Conservation (phyloP, 2,888 invertebrate species). For the Tetranychus piercei region DNA sequence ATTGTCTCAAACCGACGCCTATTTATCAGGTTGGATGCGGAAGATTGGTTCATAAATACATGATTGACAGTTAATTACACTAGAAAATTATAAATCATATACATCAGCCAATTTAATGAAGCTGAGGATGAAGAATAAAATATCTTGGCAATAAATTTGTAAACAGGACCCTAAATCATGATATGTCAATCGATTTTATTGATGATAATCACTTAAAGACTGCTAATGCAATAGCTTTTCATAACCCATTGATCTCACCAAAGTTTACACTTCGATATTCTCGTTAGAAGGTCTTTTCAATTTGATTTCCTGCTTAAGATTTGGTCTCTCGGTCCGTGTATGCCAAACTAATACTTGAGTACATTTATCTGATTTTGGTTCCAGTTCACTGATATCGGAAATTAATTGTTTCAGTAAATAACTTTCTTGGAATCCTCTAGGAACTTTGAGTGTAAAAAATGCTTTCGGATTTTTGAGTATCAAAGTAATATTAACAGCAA, state of each 20-base stretch:
- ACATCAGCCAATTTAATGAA: no score
- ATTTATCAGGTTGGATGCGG: background rate
- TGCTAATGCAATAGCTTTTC: background rate
- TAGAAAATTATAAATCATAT: background rate
- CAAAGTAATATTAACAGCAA: slow-evolving; percentile 61
- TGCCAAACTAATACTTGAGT: slow-evolving; percentile 91
- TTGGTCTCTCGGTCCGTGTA: slow-evolving; percentile 76
- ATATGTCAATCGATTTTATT: background rate
- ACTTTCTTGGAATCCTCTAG: slow-evolving; percentile 72
- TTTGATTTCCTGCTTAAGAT: slow-evolving; percentile 49
- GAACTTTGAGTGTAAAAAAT: slow-evolving; percentile 60
- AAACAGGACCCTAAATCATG: background rate
- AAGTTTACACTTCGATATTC: slow-evolving; percentile 41
- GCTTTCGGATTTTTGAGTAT: slow-evolving; percentile 52
- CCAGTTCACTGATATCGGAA: slow-evolving; percentile 51
- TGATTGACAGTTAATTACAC: background rate
- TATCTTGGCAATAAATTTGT: background rate
- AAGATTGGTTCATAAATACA: background rate
- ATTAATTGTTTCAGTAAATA: slow-evolving; percentile 54
- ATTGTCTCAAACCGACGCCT: background rate
- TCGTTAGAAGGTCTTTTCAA: slow-evolving; percentile 39
- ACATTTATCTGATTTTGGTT: slow-evolving; percentile 75
- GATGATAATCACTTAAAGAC: no score
- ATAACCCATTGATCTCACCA: background rate
- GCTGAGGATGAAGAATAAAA: no score